These are phyloP conservation scores for Monomorium pharaonis DNA, from an alignment of 1,140 invertebrate species.

Conservation along the genomic window DNA sequence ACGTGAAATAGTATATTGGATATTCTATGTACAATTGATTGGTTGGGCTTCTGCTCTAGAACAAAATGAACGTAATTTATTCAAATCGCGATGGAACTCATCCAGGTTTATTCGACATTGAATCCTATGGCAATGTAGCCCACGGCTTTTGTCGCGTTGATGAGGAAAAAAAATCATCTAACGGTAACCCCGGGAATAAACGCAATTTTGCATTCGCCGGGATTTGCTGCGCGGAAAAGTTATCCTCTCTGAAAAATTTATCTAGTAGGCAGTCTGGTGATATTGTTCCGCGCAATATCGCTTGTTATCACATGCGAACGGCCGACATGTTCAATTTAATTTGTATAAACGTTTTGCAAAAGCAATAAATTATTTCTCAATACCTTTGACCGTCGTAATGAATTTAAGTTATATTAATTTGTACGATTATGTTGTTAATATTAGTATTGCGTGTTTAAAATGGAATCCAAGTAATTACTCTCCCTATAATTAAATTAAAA, in stretches of 20 bases:
- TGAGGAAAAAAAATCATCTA: constrained; percentile 21
- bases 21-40: background rate
- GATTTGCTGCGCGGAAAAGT: constrained; percentile 3
- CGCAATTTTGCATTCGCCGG: constrained; percentile 28
- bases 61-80: constrained; percentile 17
- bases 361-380: background rate
- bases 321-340: background rate
- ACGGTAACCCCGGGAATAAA: constrained; percentile 14
- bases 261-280: background rate
- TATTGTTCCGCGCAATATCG: background rate
- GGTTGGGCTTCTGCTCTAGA: background rate
- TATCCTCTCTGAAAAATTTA: background rate
- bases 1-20: background rate
- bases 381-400: background rate
- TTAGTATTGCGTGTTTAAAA: background rate
- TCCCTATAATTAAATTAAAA: background rate
- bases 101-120: background rate
- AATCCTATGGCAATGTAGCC: background rate
- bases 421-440: too few species aligned
- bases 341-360: background rate
- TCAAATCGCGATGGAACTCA: background rate
- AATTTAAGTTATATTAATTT: background rate
- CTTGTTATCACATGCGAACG: background rate
- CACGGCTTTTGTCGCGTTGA: constrained; percentile 24
- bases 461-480: background rate